Conservation (phyloP, 2,113 vertebrate genomes). For the Hyperopisus bebe region DNA sequence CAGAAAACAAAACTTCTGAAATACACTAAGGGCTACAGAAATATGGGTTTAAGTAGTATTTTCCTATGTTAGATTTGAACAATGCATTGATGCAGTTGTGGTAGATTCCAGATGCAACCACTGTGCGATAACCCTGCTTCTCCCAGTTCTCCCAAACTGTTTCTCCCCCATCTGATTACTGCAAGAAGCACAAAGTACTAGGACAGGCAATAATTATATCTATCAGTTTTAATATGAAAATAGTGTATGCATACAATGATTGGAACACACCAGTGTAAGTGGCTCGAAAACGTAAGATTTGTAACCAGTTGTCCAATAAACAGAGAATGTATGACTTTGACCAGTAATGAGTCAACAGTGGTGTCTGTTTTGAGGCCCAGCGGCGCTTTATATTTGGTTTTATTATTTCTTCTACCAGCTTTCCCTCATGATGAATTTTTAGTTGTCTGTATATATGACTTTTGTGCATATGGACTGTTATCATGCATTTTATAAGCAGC, state of each 20-base stretch:
- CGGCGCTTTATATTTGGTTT: not conserved
- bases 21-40: not conserved
- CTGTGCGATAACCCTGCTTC: not conserved
- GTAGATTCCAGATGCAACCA: not conserved
- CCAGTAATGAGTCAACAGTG: not conserved
- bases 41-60: not conserved
- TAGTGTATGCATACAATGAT: not conserved
- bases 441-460: not conserved
- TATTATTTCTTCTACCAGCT: not conserved
- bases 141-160: not conserved
- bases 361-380: not conserved
- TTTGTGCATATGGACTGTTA: not conserved
- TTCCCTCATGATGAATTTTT: not conserved
- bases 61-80: not conserved
- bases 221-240: conserved; percentile 6
- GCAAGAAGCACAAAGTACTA: not conserved
- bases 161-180: not conserved
- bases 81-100: not conserved
- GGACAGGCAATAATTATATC: not conserved
- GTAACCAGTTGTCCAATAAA: not conserved
- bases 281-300: not conserved
- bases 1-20: not conserved
- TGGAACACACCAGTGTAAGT: not conserved
- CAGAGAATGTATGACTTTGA: not conserved
- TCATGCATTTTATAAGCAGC: not conserved